Evolutionary conservation across 30 jellyfish, hydroid and myxozoan genomes (phyloP).

Genomic region (Hydra vulgaris): DNA sequence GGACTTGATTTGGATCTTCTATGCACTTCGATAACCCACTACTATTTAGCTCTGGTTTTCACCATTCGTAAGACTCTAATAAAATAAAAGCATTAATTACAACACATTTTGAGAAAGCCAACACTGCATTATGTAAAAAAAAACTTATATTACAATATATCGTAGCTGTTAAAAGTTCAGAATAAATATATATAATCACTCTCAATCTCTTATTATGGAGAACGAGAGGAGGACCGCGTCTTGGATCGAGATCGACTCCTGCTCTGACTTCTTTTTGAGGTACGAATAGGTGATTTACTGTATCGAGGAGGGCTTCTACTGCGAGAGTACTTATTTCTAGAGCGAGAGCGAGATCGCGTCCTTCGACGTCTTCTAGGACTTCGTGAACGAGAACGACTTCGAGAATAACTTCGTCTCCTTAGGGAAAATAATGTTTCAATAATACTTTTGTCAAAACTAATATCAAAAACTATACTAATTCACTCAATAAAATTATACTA

Average conservation of each 20-base stretch:
- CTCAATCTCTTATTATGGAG: background rate
- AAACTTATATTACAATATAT: too few species aligned
- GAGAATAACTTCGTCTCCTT: conserved; percentile 31
- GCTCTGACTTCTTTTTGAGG: background rate
- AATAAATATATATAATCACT: too few species aligned
- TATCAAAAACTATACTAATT: too few species aligned
- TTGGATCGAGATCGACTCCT: background rate
- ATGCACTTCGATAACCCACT: too few species aligned
- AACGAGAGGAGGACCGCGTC: background rate
- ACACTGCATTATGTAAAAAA: too few species aligned
- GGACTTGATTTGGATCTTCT: too few species aligned
- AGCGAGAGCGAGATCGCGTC: background rate
- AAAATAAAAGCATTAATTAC: too few species aligned
- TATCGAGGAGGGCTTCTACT: background rate
- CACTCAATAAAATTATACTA: too few species aligned
- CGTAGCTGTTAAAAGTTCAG: background rate
- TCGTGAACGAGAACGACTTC: conserved; percentile 37
- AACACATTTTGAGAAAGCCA: too few species aligned
- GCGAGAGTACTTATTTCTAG: background rate
- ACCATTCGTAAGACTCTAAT: too few species aligned
- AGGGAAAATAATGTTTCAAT: background rate
- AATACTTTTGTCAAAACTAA: background rate
- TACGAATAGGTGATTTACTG: background rate
- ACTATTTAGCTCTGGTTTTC: too few species aligned
- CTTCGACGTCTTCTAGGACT: conserved; percentile 35